phyloP scores from a whole-genome alignment of 2,113 vertebrate genomes.

The Oreochromis aureus region DNA sequence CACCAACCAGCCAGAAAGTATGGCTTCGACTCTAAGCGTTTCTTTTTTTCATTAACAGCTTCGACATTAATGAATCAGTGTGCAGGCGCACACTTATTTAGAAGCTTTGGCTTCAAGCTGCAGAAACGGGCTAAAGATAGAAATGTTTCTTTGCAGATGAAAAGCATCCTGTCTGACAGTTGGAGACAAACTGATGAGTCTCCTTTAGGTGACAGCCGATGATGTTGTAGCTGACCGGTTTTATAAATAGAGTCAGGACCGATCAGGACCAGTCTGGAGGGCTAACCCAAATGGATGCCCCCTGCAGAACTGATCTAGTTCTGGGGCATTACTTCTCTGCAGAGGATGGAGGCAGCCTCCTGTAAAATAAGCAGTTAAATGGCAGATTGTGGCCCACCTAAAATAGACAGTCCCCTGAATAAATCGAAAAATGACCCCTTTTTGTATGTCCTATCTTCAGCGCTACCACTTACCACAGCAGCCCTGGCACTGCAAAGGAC shows the following conservation, averaged over 20 bases:
- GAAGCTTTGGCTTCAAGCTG: not conserved
- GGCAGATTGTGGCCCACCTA: constrained; percentile 33
- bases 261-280: not conserved
- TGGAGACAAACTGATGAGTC: not conserved
- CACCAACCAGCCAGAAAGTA: not conserved
- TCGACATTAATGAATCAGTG: constrained; percentile 3
- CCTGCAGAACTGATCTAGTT: constrained; percentile 25
- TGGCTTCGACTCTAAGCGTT: not conserved
- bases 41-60: not conserved
- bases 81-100: not conserved
- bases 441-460: constrained; percentile 4
- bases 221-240: not conserved
- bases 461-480: not conserved
- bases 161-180: not conserved
- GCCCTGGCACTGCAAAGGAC: not conserved
- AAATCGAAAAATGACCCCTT: constrained; percentile 28
- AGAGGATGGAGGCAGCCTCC: constrained; percentile 12
- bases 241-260: constrained; percentile 13
- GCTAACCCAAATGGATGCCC: constrained; percentile 25
- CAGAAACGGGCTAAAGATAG: not conserved
- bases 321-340: not conserved
- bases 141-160: not conserved
- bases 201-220: not conserved
- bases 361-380: constrained; percentile 6
- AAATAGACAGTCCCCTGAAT: constrained; percentile 42